These are phyloP conservation scores for Mormyrus hasselquistii DNA, from an alignment of 2,797 vertebrate genomes.

Conservation along the genomic window DNA sequence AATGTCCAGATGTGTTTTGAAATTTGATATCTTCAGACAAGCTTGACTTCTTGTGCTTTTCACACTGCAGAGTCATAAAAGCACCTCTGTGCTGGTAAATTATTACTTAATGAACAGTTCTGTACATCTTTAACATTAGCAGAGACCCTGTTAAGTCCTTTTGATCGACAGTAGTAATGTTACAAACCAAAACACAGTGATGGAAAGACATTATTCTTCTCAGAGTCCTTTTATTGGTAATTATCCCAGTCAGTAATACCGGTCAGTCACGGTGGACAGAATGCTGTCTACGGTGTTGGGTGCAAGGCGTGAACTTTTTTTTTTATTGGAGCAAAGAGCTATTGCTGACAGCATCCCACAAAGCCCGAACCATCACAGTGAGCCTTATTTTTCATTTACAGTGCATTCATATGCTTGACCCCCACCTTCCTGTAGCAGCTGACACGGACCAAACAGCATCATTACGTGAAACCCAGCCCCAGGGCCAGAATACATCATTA, in stretches of 20 bases:
- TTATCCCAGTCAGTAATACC: background rate
- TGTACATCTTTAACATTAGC: background rate
- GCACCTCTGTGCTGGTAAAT: background rate
- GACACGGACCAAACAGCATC: background rate
- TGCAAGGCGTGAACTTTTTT: background rate
- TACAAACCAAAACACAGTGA: background rate
- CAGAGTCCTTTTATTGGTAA: background rate
- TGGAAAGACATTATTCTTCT: background rate
- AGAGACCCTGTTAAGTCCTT: background rate
- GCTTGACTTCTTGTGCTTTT: background rate
- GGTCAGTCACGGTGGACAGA: background rate
- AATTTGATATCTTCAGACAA: background rate
- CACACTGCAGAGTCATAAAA: background rate
- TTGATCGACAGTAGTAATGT: background rate
- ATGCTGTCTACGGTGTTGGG: background rate
- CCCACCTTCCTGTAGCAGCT: background rate
- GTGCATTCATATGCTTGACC: background rate
- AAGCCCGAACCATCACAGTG: background rate
- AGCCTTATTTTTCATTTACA: background rate
- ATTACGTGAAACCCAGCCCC: background rate
- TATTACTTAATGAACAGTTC: background rate
- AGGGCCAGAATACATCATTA: background rate
- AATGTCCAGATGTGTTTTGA: background rate
- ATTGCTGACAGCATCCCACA: background rate
- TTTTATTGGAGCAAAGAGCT: background rate